Conservation (phyloP, 2,888 invertebrate species). For the Cheilosia scutellata region DNA sequence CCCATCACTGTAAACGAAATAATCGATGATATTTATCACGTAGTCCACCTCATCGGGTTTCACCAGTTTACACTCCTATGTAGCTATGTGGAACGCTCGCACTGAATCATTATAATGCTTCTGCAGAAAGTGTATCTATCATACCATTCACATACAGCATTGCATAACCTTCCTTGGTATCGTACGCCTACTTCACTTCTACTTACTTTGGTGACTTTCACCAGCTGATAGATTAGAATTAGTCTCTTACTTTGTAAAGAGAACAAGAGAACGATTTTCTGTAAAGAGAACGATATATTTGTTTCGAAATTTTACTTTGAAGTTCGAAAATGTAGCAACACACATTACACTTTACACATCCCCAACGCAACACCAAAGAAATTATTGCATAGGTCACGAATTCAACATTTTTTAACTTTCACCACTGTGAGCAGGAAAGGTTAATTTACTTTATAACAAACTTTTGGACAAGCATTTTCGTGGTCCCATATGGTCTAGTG, state of each 20-base stretch:
- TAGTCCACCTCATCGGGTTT: slow-evolving; percentile 46
- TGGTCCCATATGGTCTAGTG: slow-evolving; percentile 82
- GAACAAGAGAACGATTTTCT: not conserved
- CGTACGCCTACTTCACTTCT: not conserved
- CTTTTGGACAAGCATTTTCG: not conserved
- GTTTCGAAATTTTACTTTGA: slow-evolving; percentile 15
- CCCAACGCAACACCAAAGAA: not conserved
- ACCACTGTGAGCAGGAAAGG: not conserved
- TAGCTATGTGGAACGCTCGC: no score
- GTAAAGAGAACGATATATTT: not conserved
- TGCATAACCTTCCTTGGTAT: not conserved
- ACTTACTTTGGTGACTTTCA: slow-evolving; percentile 12
- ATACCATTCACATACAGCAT: no score
- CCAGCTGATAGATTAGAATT: not conserved
- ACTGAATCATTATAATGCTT: no score
- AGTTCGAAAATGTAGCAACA: slow-evolving; percentile 25
- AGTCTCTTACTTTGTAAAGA: slow-evolving; percentile 4
- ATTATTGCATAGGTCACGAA: slow-evolving; percentile 37
- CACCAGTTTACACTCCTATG: not conserved
- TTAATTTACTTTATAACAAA: not conserved
- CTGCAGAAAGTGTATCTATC: no score
- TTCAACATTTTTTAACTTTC: not conserved
- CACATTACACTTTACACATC: not conserved
- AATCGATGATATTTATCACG: slow-evolving; percentile 48
- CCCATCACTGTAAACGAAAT: slow-evolving; percentile 14